A percentile compares a stretch with the other conserved stretches of the same genome.
Evolutionary conservation across 2,113 vertebrate genomes (phyloP).

Genomic region (Felis catus): DNA sequence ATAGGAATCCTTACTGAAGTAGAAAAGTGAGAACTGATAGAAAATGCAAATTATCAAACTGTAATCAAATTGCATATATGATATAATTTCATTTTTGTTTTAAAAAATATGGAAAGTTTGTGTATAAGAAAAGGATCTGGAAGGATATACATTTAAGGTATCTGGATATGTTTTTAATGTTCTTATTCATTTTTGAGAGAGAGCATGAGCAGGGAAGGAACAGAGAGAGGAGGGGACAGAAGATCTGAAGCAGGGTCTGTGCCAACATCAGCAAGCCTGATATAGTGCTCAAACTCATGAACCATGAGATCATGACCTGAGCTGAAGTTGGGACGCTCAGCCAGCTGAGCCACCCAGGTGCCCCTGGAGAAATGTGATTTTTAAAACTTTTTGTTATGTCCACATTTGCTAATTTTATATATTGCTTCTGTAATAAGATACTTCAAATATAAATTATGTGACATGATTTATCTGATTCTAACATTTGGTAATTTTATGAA

Average conservation of each 20-base stretch:
- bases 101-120: background rate
- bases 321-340: too few relatives aligned
- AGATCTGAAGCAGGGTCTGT: too few relatives aligned
- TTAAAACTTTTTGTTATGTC: background rate
- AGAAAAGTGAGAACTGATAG: constrained; percentile 12
- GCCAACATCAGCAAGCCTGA: too few relatives aligned
- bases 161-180: background rate
- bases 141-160: background rate
- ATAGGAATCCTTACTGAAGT: background rate
- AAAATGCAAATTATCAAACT: constrained; percentile 8
- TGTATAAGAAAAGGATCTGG: background rate
- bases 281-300: too few relatives aligned
- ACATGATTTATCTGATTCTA: background rate
- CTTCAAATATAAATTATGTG: constrained; percentile 28
- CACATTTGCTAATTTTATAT: constrained; percentile 15
- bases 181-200: too few relatives aligned
- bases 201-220: too few relatives aligned
- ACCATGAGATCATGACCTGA: too few relatives aligned
- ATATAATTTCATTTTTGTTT: background rate
- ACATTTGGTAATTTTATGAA: constrained; percentile 30
- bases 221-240: too few relatives aligned
- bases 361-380: background rate
- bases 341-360: too few relatives aligned
- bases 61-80: background rate
- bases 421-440: constrained; percentile 26